Evolutionary conservation across 2,113 vertebrate genomes (phyloP).

Genomic region (Phainopepla nitens): DNA sequence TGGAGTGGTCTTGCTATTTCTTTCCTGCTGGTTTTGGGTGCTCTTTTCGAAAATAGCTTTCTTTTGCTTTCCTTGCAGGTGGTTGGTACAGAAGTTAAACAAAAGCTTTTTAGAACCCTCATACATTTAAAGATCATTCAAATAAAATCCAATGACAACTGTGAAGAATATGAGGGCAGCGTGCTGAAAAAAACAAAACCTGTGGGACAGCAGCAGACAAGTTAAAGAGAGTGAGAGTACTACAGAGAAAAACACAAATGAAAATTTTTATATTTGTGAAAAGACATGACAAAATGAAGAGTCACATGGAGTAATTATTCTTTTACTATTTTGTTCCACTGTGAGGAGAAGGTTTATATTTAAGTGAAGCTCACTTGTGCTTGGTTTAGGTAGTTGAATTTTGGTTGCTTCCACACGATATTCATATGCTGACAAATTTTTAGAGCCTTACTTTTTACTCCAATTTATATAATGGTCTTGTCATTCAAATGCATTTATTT

Average conservation of each 20-base stretch:
- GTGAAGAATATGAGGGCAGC: neutral
- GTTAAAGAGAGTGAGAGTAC: neutral
- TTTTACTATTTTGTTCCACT: neutral
- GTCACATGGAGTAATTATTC: neutral
- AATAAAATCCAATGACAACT: neutral
- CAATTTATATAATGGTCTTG: neutral
- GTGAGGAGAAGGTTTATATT: neutral
- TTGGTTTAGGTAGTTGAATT: neutral
- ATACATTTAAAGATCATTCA: neutral
- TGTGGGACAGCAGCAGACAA: neutral
- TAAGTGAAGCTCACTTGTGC: neutral
- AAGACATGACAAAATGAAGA: neutral
- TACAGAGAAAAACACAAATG: neutral
- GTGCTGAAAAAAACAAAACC: neutral
- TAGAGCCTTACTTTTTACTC: neutral
- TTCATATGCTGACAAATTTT: neutral
- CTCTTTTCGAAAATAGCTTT: neutral
- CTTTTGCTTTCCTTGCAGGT: neutral
- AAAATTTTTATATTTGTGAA: neutral
- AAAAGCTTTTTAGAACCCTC: neutral
- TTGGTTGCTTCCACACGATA: neutral
- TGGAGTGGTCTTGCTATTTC: neutral
- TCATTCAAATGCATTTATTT: neutral
- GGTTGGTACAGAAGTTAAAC: neutral
- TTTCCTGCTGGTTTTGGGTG: neutral